A percentile compares a stretch with the other conserved stretches of the same genome.
These are phyloP conservation scores for Hymenochirus boettgeri DNA, from an alignment of 2,113 vertebrate genomes.

Conservation along the genomic window DNA sequence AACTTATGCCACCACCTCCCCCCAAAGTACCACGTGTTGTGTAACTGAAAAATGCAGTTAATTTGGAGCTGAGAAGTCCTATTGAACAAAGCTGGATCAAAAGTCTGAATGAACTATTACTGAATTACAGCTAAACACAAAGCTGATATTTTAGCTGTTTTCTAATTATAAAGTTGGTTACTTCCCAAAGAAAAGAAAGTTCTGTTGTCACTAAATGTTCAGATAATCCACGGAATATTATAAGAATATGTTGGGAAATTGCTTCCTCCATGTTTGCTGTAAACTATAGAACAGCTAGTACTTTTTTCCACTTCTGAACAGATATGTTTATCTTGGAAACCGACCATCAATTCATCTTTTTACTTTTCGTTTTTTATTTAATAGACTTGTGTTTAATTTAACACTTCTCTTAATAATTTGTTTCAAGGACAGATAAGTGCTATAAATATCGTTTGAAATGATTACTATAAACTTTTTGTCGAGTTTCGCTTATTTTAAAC, in stretches of 20 bases:
- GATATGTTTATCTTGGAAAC: constrained; percentile 48
- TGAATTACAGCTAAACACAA: constrained; percentile 49
- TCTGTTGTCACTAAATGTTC: too few species aligned
- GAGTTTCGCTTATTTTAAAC: constrained; percentile 52
- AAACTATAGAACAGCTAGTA: too few species aligned
- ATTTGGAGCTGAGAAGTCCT: constrained; percentile 11
- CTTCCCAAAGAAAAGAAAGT: too few species aligned
- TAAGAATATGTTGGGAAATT: too few species aligned
- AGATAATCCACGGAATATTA: too few species aligned
- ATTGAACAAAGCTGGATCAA: constrained; percentile 50
- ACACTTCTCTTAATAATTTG: constrained; percentile 53
- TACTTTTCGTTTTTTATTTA: constrained; percentile 49
- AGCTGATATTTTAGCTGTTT: constrained; percentile 39
- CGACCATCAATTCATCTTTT: neutral
- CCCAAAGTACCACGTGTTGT: constrained; percentile 75
- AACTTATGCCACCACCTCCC: constrained; percentile 93
- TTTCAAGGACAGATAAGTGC: constrained; percentile 49
- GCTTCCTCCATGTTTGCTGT: too few species aligned
- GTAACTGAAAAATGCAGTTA: constrained; percentile 11
- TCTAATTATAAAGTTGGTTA: neutral
- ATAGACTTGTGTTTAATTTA: constrained; percentile 49
- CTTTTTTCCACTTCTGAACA: neutral
- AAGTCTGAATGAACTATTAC: constrained; percentile 49
- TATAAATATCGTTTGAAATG: constrained; percentile 46
- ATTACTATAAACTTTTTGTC: constrained; percentile 48